phyloP scores from a whole-genome alignment of 2,113 vertebrate species.

The Phalacrocorax pelagicus region DNA sequence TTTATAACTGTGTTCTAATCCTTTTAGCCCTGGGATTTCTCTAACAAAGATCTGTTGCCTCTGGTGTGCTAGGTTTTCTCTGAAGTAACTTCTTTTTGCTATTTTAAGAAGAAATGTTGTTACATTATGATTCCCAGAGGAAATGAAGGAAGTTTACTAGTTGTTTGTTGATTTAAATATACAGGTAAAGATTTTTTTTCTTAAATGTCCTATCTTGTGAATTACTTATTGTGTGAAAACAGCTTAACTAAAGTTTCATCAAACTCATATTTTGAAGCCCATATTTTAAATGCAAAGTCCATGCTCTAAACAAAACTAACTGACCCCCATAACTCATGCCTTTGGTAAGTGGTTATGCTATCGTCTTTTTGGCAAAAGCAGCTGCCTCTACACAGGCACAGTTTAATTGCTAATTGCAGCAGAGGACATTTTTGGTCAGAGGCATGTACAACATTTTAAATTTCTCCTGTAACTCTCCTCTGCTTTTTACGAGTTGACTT shows the following conservation, averaged over 20 bases:
- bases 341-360: neutral
- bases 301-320: neutral
- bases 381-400: neutral
- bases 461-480: neutral
- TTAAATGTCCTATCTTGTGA: neutral
- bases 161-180: neutral
- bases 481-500: neutral
- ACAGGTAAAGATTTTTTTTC: neutral
- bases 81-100: neutral
- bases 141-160: neutral
- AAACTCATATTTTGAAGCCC: neutral
- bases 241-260: neutral
- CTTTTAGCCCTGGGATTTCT: neutral
- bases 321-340: neutral
- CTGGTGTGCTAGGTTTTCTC: neutral
- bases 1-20: neutral
- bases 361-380: neutral
- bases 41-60: neutral
- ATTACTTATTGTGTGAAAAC: neutral
- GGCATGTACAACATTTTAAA: neutral
- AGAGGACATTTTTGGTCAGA: neutral
- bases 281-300: neutral
- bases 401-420: neutral
- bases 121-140: neutral
- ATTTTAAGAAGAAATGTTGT: neutral